Conservation (phyloP, 2,113 vertebrate genomes). For the Boleophthalmus pectinirostris region DNA sequence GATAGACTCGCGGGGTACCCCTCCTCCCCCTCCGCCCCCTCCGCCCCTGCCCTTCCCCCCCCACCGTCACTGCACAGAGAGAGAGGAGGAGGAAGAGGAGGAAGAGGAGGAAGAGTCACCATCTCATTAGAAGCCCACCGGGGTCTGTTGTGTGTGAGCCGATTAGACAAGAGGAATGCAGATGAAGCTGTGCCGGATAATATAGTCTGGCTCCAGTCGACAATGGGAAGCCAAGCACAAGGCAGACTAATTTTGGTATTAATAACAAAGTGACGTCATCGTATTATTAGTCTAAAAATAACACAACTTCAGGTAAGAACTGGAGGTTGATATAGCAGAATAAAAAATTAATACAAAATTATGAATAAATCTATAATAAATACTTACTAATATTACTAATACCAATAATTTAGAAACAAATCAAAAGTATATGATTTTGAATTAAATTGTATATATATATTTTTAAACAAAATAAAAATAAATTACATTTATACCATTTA, state of each 20-base stretch:
- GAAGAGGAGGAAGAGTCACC: constrained; percentile 24
- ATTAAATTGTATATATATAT: too few relatives aligned
- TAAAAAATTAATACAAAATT: too few relatives aligned
- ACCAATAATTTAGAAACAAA: too few relatives aligned
- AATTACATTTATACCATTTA: too few relatives aligned
- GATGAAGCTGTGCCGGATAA: constrained; percentile 31
- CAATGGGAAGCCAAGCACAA: background rate
- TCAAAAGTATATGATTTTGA: too few relatives aligned
- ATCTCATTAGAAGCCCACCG: constrained; percentile 55
- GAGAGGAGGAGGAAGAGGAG: background rate
- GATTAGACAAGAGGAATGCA: constrained; percentile 61
- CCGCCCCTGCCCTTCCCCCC: too few relatives aligned
- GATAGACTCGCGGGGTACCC: constrained; percentile 19
- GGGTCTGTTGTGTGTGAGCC: constrained; percentile 19
- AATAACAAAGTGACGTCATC: background rate
- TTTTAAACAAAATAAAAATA: too few relatives aligned
- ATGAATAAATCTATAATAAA: too few relatives aligned
- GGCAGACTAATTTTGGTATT: background rate
- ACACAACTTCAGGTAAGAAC: too few relatives aligned
- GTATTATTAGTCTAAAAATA: background rate
- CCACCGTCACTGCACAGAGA: background rate
- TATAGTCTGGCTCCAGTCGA: constrained; percentile 29
- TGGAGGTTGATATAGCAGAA: too few relatives aligned
- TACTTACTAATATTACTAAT: too few relatives aligned
- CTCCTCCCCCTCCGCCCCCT: too few relatives aligned